A percentile compares a stretch with the other conserved stretches of the same genome.
phyloP scores from a whole-genome alignment of 1,140 invertebrate species.

The Drosophila lacteicornis region DNA sequence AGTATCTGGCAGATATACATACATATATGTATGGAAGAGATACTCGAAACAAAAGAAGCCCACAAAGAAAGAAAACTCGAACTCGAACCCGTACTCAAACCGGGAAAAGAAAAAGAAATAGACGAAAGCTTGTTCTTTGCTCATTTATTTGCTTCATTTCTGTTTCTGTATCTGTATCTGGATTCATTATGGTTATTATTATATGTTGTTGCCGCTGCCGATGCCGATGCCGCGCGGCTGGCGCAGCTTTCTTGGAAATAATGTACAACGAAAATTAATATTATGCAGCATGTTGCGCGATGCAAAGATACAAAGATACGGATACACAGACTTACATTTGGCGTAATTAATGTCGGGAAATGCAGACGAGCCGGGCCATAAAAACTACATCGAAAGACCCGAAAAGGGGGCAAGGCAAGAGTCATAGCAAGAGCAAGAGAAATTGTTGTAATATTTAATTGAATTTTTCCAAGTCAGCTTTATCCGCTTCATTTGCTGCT shows the following conservation, averaged over 20 bases:
- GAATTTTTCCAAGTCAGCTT: constrained; percentile 68
- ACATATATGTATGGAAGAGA: neutral
- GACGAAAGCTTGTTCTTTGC: constrained; percentile 66
- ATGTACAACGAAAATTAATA: constrained; percentile 79
- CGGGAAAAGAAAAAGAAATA: constrained; percentile 20
- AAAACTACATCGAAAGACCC: constrained; percentile 56
- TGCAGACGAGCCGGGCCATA: constrained; percentile 62
- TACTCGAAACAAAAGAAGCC: constrained; percentile 36
- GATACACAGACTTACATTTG: constrained; percentile 65
- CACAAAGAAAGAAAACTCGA: constrained; percentile 28
- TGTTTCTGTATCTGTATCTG: constrained; percentile 56
- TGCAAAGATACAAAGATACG: constrained; percentile 67
- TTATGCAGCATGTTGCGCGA: constrained; percentile 78
- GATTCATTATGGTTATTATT: constrained; percentile 78
- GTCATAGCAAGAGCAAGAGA: constrained; percentile 25
- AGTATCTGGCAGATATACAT: constrained; percentile 23
- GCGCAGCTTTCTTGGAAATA: constrained; percentile 71
- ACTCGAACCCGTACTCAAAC: constrained; percentile 14
- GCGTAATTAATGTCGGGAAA: constrained; percentile 77
- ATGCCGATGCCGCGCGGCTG: constrained; percentile 17
- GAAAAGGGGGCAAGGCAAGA: constrained; percentile 23
- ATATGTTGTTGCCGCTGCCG: constrained; percentile 56
- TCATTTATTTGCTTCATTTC: constrained; percentile 80
- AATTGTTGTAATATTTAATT: constrained; percentile 83
- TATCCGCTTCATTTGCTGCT: constrained; percentile 59